Percentiles rank a stretch among this genome's conserved stretches.
Conservation (phyloP, 2,113 vertebrate genomes). For the Brachirus orientalis region DNA sequence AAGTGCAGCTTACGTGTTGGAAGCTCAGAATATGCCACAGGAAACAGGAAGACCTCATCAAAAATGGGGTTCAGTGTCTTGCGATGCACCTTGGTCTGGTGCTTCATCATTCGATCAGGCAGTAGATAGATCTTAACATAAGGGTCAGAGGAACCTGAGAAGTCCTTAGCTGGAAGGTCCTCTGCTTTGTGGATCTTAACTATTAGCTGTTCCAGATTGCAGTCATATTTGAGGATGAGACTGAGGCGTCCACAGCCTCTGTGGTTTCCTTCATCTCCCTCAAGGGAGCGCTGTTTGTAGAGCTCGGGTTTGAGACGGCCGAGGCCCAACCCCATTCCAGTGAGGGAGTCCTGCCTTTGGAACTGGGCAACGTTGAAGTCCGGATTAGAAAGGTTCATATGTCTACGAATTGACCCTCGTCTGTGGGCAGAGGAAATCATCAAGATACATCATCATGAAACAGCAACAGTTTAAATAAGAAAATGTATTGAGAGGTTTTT, state of each 20-base stretch:
- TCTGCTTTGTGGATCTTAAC: conserved; percentile 98
- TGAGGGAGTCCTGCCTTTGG: conserved; percentile 96
- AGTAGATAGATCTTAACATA: conserved; percentile 99
- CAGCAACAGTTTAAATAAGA: background rate
- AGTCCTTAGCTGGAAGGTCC: conserved; percentile 97
- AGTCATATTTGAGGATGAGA: conserved; percentile 96
- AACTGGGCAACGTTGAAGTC: conserved; percentile 98
- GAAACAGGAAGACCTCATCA: conserved; percentile 98
- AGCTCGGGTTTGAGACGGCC: conserved; percentile 96
- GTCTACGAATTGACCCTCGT: conserved; percentile 92
- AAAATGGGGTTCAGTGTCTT: conserved; percentile 98
- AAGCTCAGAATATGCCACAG: conserved; percentile 95
- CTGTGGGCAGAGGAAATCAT: conserved; percentile 75
- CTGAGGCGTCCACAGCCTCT: conserved; percentile 92
- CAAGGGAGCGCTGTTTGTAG: conserved; percentile 95
- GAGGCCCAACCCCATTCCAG: conserved; percentile 88
- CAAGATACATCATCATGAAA: background rate
- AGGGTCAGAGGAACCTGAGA: conserved; percentile 97
- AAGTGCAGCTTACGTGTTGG: conserved; percentile 95
- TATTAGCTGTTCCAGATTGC: conserved; percentile 95
- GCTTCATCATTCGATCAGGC: conserved; percentile 97
- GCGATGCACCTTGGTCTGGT: conserved; percentile 99
- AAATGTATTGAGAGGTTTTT: no score
- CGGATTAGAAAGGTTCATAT: conserved; percentile 96
- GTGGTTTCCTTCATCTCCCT: conserved; percentile 88